Base-by-base conservation (phyloP, 2,797 vertebrate species). In the Mus caroli region DNA sequence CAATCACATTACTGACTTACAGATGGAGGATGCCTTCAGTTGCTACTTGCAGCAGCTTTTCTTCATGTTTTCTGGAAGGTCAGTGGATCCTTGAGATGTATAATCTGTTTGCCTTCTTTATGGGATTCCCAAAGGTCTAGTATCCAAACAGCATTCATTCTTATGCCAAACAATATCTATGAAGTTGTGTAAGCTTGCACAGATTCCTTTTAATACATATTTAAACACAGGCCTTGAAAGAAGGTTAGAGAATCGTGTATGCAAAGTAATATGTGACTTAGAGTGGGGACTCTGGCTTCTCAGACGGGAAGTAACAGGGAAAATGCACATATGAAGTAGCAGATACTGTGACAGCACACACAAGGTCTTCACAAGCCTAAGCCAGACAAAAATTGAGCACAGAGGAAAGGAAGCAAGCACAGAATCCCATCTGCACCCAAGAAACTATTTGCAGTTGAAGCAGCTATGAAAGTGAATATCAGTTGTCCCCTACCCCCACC, bases 11-110 rank as follows among this genome's bases (percentile, higher is more conserved):
- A 94, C 96, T 88, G 13, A 83, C 22, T 91, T 84, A 93, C 69
- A 95, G 76, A 94, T n/a, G 71, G 52, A 77, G 22, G 76, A 46
- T 60, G 80, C 50, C 77, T 96, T 95, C 94, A 95, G 94, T 9
- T 75, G 64, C 40, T 17, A 17, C 71, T 94, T 88, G 50, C 43
- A 40, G 86, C 60, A 82, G 13, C 2, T 95, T 95, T 94, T 93
- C 24, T 94, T 94, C 52, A 46, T 60, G 43, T 75, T 92, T 95
- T 83, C 20, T 83, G 56, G 64, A 84, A 90, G 54, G 19, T 13
- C 46, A 92, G 28, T 69, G 88, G 50, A 94, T 82, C 8, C 15
- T 92, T 96, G 40, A 82, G 67, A 31, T 22, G 22, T 71, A 37
- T 77, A 88, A 90, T 43, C 28, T 76, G 17, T 71, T 96, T 80